Percentiles rank a stretch among this genome's conserved stretches.
phyloP scores from a whole-genome alignment of 2,888 invertebrate genomes.

The Trachelus troglodyta region DNA sequence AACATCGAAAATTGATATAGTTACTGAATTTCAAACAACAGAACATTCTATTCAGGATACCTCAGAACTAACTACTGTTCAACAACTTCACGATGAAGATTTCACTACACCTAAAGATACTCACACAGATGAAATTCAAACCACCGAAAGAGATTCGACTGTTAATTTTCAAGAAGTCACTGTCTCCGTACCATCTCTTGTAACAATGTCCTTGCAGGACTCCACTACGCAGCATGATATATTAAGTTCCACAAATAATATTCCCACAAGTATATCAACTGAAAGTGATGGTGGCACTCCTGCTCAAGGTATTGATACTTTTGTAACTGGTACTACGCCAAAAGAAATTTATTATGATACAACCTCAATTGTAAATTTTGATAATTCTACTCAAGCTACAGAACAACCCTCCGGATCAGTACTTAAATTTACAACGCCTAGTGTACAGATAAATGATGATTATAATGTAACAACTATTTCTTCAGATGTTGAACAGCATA shows the following conservation, averaged over 20 bases:
- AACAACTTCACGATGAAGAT: background rate
- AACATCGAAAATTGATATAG: background rate
- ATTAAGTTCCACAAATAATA: too few species aligned
- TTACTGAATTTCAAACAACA: background rate
- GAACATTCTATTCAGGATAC: background rate
- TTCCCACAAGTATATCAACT: too few species aligned
- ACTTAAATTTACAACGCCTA: background rate
- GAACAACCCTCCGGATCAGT: background rate
- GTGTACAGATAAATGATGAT: background rate
- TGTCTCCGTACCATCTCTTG: too few species aligned
- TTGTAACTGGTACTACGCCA: too few species aligned
- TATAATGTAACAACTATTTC: background rate
- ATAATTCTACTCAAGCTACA: background rate
- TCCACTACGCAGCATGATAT: too few species aligned
- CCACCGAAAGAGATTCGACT: conserved; percentile 1
- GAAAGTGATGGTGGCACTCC: too few species aligned
- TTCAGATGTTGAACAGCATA: background rate
- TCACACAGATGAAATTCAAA: background rate
- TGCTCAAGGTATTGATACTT: too few species aligned
- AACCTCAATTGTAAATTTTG: too few species aligned
- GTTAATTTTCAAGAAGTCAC: too few species aligned
- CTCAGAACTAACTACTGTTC: background rate
- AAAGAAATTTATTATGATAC: too few species aligned
- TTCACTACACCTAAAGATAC: too few species aligned
- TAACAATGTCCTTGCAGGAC: too few species aligned